Evolutionary conservation across 2,888 invertebrate genomes (phyloP), one percentile per base, ranked within the genome.

Genomic region (Ditylenchus weischeri): DNA sequence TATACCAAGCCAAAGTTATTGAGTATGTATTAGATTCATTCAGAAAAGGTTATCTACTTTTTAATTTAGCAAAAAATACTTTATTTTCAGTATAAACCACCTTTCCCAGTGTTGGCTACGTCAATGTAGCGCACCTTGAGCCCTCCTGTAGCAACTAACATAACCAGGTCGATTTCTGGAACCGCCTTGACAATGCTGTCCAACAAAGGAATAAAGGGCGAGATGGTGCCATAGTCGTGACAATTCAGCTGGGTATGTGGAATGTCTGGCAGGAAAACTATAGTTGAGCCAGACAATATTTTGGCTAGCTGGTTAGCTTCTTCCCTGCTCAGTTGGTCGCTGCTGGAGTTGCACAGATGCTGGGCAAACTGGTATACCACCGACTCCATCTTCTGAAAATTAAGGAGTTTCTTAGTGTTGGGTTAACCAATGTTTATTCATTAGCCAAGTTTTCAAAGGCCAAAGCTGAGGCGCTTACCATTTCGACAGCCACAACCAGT

Each of bases 231-330:
- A 69, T 81, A 81, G 68, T 81, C 81, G 68, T 81, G 81, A 57
- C 81, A 81, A 57, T 78, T 80, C 29, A 78, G 58, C 71, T 79
- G 80, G 4, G 80, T 78, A 61, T 78, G 76, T 19, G 81, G 81
- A n/a, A 81, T 81, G 65, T 79, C 74, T 1, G 81, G 81, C 68
- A 81, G 58, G 49, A 81, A 68, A 15, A 81, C 65, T 51, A 81
- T 47, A 0, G 77, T 79, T 2, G 78, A 78, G 48, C 60, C 19
- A 15, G 58, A 57, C 23, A 77, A 58, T 36, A 77, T 59, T 13
- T 58, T 49, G 6, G 49, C 21, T 15, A 76, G 57, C 18, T 72
- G 64, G 2, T 21, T 38, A 48, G 59, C 60, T 36, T 59, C 59
- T 21, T 43, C 19, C 3, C 18, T 23, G 74, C 61, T 57, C 49